A percentile compares a stretch with the other conserved stretches of the same genome.
phyloP scores from a whole-genome alignment of 2,888 invertebrate genomes.

The Sympetrum striolatum region DNA sequence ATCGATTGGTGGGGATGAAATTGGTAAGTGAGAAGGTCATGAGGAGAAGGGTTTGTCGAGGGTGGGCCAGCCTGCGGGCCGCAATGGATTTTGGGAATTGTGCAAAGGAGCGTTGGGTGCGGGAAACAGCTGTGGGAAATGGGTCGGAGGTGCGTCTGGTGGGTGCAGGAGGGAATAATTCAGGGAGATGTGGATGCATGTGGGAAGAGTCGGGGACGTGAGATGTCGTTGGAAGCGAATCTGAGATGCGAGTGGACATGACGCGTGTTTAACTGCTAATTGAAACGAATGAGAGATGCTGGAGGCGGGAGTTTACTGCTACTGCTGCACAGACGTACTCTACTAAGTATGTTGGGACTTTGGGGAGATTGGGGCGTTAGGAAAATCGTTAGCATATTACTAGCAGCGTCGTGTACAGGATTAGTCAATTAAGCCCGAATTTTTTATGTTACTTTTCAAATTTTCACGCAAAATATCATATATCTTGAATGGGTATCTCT shows the following conservation, averaged over 20 bases:
- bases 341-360: too few relatives aligned
- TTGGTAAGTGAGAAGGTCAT: conserved; percentile 36
- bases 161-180: too few relatives aligned
- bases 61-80: background rate
- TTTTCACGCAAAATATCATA: too few relatives aligned
- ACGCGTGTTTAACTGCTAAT: background rate
- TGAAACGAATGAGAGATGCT: background rate
- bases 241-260: background rate
- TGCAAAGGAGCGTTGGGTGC: background rate
- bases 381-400: too few relatives aligned
- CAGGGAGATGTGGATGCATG: background rate
- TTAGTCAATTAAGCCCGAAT: too few relatives aligned
- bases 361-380: background rate
- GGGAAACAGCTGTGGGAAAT: background rate
- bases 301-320: too few relatives aligned
- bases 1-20: conserved; percentile 26
- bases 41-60: background rate
- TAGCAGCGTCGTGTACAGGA: too few relatives aligned
- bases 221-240: background rate
- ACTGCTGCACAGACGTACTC: too few relatives aligned
- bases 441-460: too few relatives aligned
- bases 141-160: too few relatives aligned
- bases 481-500: too few relatives aligned
- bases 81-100: background rate
- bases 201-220: background rate